A percentile compares a stretch with the other conserved stretches of the same genome.
These are phyloP conservation scores for Conops quadrifasciatus DNA, from an alignment of 2,888 invertebrate genomes.

Conservation along the genomic window DNA sequence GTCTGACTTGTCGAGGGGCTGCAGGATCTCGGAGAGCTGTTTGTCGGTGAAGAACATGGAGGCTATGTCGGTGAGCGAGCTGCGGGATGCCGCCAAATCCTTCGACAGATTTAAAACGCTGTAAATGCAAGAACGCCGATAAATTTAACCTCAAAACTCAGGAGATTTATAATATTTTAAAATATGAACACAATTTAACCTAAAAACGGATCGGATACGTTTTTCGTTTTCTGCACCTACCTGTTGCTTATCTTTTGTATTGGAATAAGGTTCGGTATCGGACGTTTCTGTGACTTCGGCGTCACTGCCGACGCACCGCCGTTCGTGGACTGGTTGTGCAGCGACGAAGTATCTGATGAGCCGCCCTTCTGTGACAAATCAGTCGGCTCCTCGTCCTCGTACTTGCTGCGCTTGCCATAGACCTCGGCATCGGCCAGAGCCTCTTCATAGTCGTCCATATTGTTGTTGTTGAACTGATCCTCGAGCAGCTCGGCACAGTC, in stretches of 20 bases:
- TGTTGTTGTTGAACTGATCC: constrained; percentile 61
- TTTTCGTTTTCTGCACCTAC: constrained; percentile 47
- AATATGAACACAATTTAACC: no score
- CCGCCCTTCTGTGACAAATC: constrained; percentile 64
- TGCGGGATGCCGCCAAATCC: constrained; percentile 58
- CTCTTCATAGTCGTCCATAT: constrained; percentile 60
- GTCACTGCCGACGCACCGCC: constrained; percentile 52
- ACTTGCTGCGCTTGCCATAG: constrained; percentile 57
- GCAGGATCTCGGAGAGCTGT: constrained; percentile 50
- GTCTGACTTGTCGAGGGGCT: constrained; percentile 53
- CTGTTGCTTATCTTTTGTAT: constrained; percentile 65
- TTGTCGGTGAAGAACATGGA: constrained; percentile 63
- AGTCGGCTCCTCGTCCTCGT: constrained; percentile 61
- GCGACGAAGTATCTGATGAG: constrained; percentile 59
- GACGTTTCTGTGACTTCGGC: constrained; percentile 64
- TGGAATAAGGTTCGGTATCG: constrained; percentile 80
- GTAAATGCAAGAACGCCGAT: not conserved
- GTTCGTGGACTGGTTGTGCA: constrained; percentile 48
- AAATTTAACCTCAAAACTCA: not conserved
- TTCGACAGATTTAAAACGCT: constrained; percentile 63
- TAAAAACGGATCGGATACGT: no score
- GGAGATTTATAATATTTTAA: no score
- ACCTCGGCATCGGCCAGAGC: constrained; percentile 45
- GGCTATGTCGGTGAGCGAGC: constrained; percentile 69
- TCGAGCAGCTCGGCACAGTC: constrained; percentile 61